Percentiles rank a stretch among this genome's conserved stretches.
These are phyloP conservation scores for Myotis pilosus DNA, from an alignment of 2,797 vertebrate genomes.

Conservation along the genomic window DNA sequence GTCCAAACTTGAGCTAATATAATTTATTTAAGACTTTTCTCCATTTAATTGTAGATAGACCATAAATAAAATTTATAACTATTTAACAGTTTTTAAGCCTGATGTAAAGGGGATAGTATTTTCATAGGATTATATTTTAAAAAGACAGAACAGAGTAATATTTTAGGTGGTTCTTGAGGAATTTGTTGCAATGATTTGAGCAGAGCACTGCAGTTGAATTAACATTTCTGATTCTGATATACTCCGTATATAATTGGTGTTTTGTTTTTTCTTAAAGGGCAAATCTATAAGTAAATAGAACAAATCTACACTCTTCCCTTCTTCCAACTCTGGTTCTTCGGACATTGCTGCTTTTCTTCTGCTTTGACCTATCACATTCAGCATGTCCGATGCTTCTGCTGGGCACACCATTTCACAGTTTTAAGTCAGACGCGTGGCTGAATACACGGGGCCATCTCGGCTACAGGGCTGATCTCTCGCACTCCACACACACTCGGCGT, in stretches of 20 bases:
- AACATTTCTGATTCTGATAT: conserved; percentile 5
- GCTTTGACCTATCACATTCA: not conserved
- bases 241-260: not conserved
- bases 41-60: not conserved
- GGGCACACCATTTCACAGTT: not conserved
- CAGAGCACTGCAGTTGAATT: not conserved
- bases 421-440: not conserved
- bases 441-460: not conserved
- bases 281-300: conserved; percentile 3
- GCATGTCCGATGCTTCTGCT: not conserved
- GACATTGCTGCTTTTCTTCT: not conserved
- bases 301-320: not conserved
- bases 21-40: conserved; percentile 37
- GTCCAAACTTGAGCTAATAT: not conserved
- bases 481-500: not conserved
- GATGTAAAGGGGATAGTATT: conserved; percentile 14
- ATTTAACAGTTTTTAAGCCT: conserved; percentile 28
- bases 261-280: not conserved
- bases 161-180: not conserved
- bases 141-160: conserved; percentile 34
- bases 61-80: conserved; percentile 8
- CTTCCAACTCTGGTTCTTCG: not conserved
- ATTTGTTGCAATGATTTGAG: conserved; percentile 23
- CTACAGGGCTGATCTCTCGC: not conserved
- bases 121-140: conserved; percentile 38